Percentiles rank a stretch among this genome's conserved stretches.
These are phyloP conservation scores for Reticulitermes lucifugus DNA, from an alignment of 2,888 invertebrate genomes.

Conservation along the genomic window DNA sequence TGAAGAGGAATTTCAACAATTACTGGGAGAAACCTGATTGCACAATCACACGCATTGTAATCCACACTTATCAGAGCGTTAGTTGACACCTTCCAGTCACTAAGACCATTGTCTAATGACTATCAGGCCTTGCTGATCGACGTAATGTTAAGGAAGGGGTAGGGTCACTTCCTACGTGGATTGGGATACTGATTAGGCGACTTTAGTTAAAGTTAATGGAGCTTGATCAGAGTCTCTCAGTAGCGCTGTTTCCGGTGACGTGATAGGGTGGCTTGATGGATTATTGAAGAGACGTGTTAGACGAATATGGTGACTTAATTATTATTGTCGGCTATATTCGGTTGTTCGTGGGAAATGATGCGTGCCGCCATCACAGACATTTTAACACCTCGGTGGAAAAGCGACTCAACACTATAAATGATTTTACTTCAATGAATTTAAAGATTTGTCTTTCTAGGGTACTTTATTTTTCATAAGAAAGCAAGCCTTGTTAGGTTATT, in stretches of 20 bases:
- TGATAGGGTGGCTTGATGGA: background rate
- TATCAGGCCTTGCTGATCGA: background rate
- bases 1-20: background rate
- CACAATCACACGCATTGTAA: background rate
- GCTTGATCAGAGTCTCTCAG: background rate
- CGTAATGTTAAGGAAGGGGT: background rate
- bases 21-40: background rate
- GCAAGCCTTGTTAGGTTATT: too few relatives aligned
- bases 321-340: conserved; percentile 31
- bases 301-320: conserved; percentile 25
- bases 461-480: too few relatives aligned
- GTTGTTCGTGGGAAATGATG: background rate
- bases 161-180: background rate
- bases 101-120: background rate
- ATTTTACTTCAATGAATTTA: too few relatives aligned
- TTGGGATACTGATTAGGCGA: background rate
- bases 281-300: background rate
- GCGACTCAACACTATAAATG: too few relatives aligned
- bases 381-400: too few relatives aligned
- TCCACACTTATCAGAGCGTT: background rate
- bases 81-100: background rate
- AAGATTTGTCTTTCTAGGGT: too few relatives aligned
- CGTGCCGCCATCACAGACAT: background rate
- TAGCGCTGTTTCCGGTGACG: conserved; percentile 18
- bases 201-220: conserved; percentile 23